phyloP scores from a whole-genome alignment of 2,797 vertebrate genomes.

The Myiotriccus ornatus region DNA sequence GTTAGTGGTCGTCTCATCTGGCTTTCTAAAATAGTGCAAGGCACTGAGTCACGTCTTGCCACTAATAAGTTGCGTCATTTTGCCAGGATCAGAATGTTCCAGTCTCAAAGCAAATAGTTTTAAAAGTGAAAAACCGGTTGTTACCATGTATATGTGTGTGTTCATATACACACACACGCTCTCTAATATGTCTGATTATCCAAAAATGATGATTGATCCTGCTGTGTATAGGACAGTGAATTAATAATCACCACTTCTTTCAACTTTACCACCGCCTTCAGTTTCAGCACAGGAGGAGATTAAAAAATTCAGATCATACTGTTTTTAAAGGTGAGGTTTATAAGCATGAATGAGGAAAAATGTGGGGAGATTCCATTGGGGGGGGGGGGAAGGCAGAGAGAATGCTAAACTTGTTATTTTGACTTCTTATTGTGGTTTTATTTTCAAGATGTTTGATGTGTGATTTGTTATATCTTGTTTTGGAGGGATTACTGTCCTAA shows the following conservation, averaged over 20 bases:
- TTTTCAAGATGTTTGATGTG: neutral
- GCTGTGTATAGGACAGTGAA: neutral
- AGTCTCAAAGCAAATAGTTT: constrained; percentile 43
- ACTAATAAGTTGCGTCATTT: constrained; percentile 53
- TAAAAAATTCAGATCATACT: neutral
- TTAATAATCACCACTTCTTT: neutral
- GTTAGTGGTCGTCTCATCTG: constrained; percentile 21
- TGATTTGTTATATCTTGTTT: neutral
- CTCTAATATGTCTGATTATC: neutral
- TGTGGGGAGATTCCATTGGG: fast-evolving
- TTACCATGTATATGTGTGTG: neutral
- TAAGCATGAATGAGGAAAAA: neutral
- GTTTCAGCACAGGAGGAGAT: neutral
- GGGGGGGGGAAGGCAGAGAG: fast-evolving
- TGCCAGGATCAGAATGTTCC: constrained; percentile 61
- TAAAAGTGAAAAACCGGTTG: constrained; percentile 28
- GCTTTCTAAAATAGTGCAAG: constrained; percentile 52
- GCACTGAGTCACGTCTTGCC: constrained; percentile 52
- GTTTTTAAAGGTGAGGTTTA: neutral
- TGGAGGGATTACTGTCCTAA: neutral
- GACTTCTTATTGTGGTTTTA: neutral
- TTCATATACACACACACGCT: too few relatives aligned
- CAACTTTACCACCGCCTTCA: neutral
- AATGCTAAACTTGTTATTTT: neutral
- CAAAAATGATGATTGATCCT: neutral